These are phyloP conservation scores for Ophonus ardosiacus DNA, from an alignment of 2,888 invertebrate genomes.

Conservation along the genomic window DNA sequence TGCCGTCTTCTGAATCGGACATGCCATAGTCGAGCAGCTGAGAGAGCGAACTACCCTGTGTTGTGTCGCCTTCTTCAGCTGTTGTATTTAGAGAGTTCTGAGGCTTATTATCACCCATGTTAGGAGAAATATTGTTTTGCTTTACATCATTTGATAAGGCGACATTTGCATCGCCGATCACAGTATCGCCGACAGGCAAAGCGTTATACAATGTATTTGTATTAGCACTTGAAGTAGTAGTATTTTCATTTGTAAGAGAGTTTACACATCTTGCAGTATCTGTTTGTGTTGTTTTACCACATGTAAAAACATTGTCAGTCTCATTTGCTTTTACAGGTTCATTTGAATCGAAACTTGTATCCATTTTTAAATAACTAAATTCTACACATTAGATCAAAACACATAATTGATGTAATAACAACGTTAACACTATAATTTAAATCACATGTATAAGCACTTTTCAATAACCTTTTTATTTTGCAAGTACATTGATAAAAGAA, in stretches of 20 bases:
- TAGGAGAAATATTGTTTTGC: not conserved
- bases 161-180: slow-evolving; percentile 47
- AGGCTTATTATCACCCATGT: slow-evolving; percentile 11
- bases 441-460: slow-evolving; percentile 56
- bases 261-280: slow-evolving; percentile 15
- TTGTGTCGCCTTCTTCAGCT: slow-evolving; percentile 4
- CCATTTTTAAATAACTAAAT: slow-evolving; percentile 54
- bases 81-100: slow-evolving; percentile 12
- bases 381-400: slow-evolving; percentile 21
- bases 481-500: slow-evolving; percentile 41
- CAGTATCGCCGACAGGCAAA: slow-evolving; percentile 51
- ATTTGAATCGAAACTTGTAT: slow-evolving; percentile 19
- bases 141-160: slow-evolving; percentile 22
- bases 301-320: slow-evolving; percentile 16
- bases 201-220: slow-evolving; percentile 48
- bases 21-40: slow-evolving; percentile 55
- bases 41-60: slow-evolving; percentile 16
- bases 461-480: slow-evolving; percentile 55
- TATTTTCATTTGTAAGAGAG: slow-evolving; percentile 15
- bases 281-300: slow-evolving; percentile 41
- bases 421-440: slow-evolving; percentile 27
- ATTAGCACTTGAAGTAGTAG: slow-evolving; percentile 10
- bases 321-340: not conserved
- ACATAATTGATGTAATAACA: slow-evolving; percentile 16
- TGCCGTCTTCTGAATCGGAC: slow-evolving; percentile 53